phyloP scores from a whole-genome alignment of 2,797 vertebrate genomes.

The Cossypha heuglini region DNA sequence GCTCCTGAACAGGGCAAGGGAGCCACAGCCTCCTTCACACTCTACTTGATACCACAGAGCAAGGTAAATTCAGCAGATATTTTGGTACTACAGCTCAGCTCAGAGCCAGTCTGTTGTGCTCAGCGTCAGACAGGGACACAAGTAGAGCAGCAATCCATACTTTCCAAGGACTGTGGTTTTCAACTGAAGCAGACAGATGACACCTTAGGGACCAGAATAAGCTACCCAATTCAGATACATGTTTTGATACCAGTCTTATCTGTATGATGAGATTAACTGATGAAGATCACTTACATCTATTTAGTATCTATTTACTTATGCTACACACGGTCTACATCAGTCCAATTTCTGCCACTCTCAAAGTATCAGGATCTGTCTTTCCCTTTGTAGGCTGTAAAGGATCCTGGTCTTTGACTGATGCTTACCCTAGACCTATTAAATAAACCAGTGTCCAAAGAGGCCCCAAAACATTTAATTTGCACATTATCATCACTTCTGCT shows the following conservation, averaged over 20 bases:
- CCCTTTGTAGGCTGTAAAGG: neutral
- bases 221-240: neutral
- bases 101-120: neutral
- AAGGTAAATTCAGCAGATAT: neutral
- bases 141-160: neutral
- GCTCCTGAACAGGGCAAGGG: neutral
- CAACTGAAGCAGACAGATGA: neutral
- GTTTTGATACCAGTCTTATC: neutral
- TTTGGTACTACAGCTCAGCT: neutral
- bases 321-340: neutral
- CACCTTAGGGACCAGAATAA: neutral
- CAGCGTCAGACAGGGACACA: neutral
- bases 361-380: neutral
- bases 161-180: neutral
- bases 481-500: neutral
- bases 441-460: neutral
- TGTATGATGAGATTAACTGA: neutral
- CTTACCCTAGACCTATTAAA: neutral
- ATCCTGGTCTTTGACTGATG: neutral
- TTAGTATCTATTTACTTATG: neutral
- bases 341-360: neutral
- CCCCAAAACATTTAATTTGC: neutral
- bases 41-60: too few species aligned
- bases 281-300: neutral
- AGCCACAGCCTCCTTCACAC: neutral